Evolutionary conservation across 2,888 invertebrate species (phyloP), one percentile per base, ranked within the genome.

Genomic region (Altica lythri): DNA sequence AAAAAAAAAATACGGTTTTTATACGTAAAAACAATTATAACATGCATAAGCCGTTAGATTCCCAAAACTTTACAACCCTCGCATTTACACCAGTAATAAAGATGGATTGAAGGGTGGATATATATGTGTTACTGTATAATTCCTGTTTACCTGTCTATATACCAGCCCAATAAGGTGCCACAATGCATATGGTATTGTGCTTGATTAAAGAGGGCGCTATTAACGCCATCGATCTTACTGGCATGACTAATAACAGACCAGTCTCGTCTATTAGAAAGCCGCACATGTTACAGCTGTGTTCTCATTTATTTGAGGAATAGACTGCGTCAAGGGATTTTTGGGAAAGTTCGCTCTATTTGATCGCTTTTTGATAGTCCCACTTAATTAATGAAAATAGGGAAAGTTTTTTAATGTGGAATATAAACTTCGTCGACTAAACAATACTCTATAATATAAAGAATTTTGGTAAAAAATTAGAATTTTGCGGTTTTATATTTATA

Each of bases 241-340:
- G 64, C 71, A 68, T 73, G 70, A 72, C 70, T 72, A 70, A 73
- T 71, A 71, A 66, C 60, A 66, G 55, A 64, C 66, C 68, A 66
- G 67, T 65, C 67, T 68, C 66, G 67, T 57, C 66, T 67, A 66
- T 70, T 69, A 69, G 68, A 68, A 65, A 65, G 64, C 62, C 63
- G 62, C 68, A 64, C 66, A 61, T 55, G 66, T 59, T 66, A 60
- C 73, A 73, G 70, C 71, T 73, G 73, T 61, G 71, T 63, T 68
- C 68, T 69, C 66, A 69, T 69, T 71, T 68, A 64, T 68, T 65
- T 69, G 37, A 40, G 29, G 17, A 37, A 49, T 51, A 29, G 29
- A 42, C n/a, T 38, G 32, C 34, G 19, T 12, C 14, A 22, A 14
- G 45, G 19, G 34, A 22, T 45, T 45, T 45, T 45, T 17, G n/a